Percentiles rank a stretch among this genome's conserved stretches.
phyloP scores from a whole-genome alignment of 2,888 invertebrate species.

The Molanna angustata region DNA sequence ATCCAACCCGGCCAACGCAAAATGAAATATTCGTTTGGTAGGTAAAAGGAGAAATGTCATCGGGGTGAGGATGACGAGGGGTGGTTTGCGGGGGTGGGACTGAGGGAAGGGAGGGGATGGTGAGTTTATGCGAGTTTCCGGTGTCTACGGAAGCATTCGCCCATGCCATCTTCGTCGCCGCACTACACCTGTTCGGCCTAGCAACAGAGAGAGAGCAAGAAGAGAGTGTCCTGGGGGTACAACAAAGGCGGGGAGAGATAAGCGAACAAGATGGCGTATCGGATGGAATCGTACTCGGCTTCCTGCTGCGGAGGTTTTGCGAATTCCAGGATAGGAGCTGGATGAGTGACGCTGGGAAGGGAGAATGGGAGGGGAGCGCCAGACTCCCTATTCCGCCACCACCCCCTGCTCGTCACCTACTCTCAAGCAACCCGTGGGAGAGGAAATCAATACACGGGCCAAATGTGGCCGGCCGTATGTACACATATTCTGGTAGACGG shows the following conservation, averaged over 20 bases:
- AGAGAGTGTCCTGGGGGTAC: slow-evolving; percentile 14
- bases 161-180: not conserved
- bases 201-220: slow-evolving; percentile 9
- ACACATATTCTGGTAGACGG: slow-evolving; percentile 27
- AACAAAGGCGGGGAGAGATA: slow-evolving; percentile 18
- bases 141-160: no score
- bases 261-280: slow-evolving; percentile 20
- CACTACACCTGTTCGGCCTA: slow-evolving; percentile 11
- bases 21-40: no score
- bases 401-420: slow-evolving; percentile 18
- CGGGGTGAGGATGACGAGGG: no score
- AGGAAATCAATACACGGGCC: slow-evolving; percentile 33
- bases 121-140: no score
- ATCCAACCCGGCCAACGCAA: no score
- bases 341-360: slow-evolving; percentile 5
- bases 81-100: no score
- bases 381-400: slow-evolving; percentile 11
- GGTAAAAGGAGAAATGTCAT: no score
- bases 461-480: slow-evolving; percentile 33
- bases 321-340: slow-evolving; percentile 20
- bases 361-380: slow-evolving; percentile 8
- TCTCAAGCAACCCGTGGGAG: slow-evolving; percentile 26
- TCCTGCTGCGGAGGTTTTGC: slow-evolving; percentile 20
- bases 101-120: no score
- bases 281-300: slow-evolving; percentile 21